Base-by-base conservation (phyloP, 2,797 vertebrate genomes). In the Leptodactylus fallax region DNA sequence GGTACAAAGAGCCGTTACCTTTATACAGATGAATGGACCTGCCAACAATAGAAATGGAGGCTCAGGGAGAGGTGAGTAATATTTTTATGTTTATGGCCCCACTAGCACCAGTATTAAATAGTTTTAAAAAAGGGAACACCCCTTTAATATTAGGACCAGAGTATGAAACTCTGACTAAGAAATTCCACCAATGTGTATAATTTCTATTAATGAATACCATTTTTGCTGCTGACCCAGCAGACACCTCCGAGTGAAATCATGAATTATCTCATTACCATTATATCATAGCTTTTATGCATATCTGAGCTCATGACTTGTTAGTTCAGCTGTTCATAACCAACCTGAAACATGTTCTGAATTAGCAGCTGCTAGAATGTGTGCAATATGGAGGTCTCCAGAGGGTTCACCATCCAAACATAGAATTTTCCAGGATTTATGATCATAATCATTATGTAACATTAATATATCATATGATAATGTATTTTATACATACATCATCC, bases 291-390 rank as follows among this genome's bases (percentile, higher is more conserved):
- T 51, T 16, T 27, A 19, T 65, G 11, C 16, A 86, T 25, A 2
- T 13, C 7, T 55, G 7, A 36, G 16, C 60, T 53, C 16, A 13
- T 55, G 16, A 60, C 21, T 69, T 72, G 78, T 81, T 87, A 87
- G 65, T 58, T 61, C 85, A 87, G 85, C 78, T 87, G 85, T 23
- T 51, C 67, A 16, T 51, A 14, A 45, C 79, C 67, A 74, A 79
- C 47, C 72, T n/a, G 17, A 63, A 85, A 55, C 74, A 85, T 53
- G 45, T 85, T 67, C 74, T 74, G 55, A 60, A 85, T 85, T 76
- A 67, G 60, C 47, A 78, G 84, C 60, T 63, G 63, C 53, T 13
- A 55, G n/a, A 55, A 13, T 69, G n/a, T 85, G 84, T 79, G 60
- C 25, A 63, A n/a, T 47, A 51, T 7, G 6, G 6, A 12, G 5